Conservation (phyloP, 2,888 invertebrate genomes). For the Cataglyphis altisquamis region DNA sequence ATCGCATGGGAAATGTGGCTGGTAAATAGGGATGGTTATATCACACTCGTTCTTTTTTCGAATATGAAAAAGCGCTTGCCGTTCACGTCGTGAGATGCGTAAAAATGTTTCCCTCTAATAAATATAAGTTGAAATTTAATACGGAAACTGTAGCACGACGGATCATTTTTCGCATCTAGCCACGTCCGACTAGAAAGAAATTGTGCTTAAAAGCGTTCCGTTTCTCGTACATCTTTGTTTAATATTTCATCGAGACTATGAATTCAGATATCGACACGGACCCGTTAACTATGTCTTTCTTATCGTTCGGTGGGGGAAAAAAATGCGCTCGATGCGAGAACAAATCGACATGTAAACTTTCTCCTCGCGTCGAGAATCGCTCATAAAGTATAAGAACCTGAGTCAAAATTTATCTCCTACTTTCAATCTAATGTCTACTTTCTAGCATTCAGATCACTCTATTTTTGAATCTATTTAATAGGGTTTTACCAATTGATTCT, state of each 20-base stretch:
- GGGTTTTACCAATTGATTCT: neutral
- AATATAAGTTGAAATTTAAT: conserved; percentile 24
- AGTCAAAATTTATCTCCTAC: neutral
- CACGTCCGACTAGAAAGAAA: neutral
- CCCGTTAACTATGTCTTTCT: conserved; percentile 12
- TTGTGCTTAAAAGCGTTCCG: neutral
- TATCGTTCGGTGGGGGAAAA: neutral
- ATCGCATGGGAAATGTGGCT: neutral
- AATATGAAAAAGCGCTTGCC: neutral
- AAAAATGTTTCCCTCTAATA: conserved; percentile 24
- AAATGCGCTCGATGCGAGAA: neutral
- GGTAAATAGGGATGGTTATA: conserved; percentile 16
- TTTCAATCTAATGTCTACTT: neutral
- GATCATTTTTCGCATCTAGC: neutral
- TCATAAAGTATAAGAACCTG: conserved; percentile 4
- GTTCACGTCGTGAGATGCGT: neutral
- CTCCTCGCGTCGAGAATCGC: conserved; percentile 1
- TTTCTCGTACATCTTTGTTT: conserved; percentile 13
- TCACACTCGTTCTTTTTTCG: neutral
- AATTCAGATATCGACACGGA: neutral
- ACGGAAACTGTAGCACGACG: neutral
- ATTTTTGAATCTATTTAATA: neutral
- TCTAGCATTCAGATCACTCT: neutral
- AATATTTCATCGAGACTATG: conserved; percentile 14
- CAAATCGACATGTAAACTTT: neutral